Percentiles rank a stretch among this genome's conserved stretches.
These are phyloP conservation scores for Lithophane socia DNA, from an alignment of 2,888 invertebrate species.

Conservation along the genomic window DNA sequence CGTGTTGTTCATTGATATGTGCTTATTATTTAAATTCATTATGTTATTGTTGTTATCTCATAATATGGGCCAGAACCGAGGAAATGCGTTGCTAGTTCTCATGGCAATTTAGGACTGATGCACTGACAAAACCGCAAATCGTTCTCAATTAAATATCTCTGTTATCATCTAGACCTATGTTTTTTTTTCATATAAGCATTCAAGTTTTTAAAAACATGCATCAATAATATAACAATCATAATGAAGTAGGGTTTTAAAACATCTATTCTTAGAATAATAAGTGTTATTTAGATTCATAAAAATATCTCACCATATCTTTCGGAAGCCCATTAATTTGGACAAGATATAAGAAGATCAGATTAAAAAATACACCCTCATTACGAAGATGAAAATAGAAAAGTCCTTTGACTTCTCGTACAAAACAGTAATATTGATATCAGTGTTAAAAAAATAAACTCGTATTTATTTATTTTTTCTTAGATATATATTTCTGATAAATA, in stretches of 20 bases:
- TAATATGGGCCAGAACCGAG: conserved; percentile 29
- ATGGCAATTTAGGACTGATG: conserved; percentile 32
- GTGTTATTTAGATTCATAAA: not conserved
- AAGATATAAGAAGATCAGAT: not conserved
- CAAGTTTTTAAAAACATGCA: no score
- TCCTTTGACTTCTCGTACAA: not conserved
- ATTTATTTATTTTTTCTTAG: not conserved
- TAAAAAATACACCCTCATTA: not conserved
- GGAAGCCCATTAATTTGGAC: no score
- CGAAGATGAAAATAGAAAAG: conserved; percentile 10
- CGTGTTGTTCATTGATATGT: conserved; percentile 56
- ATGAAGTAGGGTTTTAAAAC: not conserved
- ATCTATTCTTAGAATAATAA: not conserved
- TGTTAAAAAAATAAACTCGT: not conserved
- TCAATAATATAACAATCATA: not conserved
- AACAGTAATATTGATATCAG: not conserved
- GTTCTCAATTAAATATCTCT: conserved; percentile 16
- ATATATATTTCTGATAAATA: not conserved
- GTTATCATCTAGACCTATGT: not conserved
- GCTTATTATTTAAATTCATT: conserved; percentile 43
- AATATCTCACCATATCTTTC: not conserved
- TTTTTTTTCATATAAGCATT: not conserved
- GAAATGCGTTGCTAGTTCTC: conserved; percentile 38
- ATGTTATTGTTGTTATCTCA: conserved; percentile 51
- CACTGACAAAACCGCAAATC: conserved; percentile 10